Conservation (phyloP, 2,797 vertebrate species). For the Xenentodon cancila region DNA sequence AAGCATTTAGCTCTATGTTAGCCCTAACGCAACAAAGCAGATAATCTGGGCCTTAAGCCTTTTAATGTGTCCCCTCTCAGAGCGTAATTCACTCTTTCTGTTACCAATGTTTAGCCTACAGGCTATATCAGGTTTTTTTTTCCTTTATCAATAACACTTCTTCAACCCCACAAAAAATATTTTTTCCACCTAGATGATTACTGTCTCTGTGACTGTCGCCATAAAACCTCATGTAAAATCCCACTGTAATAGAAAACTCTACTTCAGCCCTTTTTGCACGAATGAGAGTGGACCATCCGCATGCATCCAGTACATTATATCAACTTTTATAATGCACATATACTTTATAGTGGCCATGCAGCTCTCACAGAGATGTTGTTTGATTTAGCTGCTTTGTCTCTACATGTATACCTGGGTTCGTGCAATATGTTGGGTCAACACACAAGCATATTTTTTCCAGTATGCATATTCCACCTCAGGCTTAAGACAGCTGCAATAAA, state of each 20-base stretch:
- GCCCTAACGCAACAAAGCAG: too few relatives aligned
- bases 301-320: neutral
- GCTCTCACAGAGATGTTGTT: conserved; percentile 5
- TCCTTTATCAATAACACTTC: neutral
- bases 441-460: conserved; percentile 48
- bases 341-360: neutral
- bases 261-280: neutral
- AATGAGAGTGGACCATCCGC: neutral
- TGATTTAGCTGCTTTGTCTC: conserved; percentile 14
- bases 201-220: neutral
- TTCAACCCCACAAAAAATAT: neutral
- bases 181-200: neutral
- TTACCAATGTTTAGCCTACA: neutral
- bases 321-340: neutral
- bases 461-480: conserved; percentile 64
- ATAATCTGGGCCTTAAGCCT: too few relatives aligned
- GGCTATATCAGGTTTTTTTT: neutral
- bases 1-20: neutral
- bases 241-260: neutral
- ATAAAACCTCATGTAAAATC: neutral
- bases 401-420: conserved; percentile 19
- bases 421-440: conserved; percentile 28
- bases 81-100: neutral
- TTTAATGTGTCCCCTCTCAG: too few relatives aligned
- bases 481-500: conserved; percentile 76